Base-by-base conservation (phyloP, 2,888 invertebrate genomes). In the Leucophenga maculata region DNA sequence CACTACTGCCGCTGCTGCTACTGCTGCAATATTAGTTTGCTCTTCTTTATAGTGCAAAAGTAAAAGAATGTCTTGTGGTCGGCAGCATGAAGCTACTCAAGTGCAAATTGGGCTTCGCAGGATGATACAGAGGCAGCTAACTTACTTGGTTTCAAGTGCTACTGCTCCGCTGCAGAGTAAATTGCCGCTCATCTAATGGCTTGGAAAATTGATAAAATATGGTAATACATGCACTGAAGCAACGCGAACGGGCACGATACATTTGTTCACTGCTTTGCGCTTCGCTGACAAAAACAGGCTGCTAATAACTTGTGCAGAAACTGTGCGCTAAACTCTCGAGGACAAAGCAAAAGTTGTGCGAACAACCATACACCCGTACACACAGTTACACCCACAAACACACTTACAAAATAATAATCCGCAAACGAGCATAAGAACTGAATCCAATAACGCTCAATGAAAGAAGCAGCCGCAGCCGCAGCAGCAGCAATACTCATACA, bases 151-250 rank as follows among this genome's bases (percentile, higher is more conserved):
- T 82, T 80, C 82, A 80, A 80, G 80, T 80, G 78, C 75, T 77
- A 79, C 83, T 83, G 26, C 80, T 64, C n/a, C 73, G 74, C 16
- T 50, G 50, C 18, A 80, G 80, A 78, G 83, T 76, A 80, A 82
- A 81, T 77, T 79, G 83, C 75, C 82, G 84, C 75, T 79, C 77
- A 80, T 77, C 83, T 85, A 83, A 84, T 84, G 85, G 84, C 76
- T 85, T 75, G 82, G 82, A 85, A 85, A 85, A 84, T 85, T 85
- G 84, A 81, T 85, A 85, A 85, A 84, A 85, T 85, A 84, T 84
- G 80, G 81, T 79, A 83, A 80, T 85, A 77, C 77, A 77, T 75
- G 80, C 79, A 80, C 69, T 64, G 69, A 69, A 73, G 69, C 67
- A 70, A n/a, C 64, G 46, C 69, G 44, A 60, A 74, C 72, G 16